Conservation (phyloP, 1,140 invertebrate species). For the Penaeus chinensis region DNA sequence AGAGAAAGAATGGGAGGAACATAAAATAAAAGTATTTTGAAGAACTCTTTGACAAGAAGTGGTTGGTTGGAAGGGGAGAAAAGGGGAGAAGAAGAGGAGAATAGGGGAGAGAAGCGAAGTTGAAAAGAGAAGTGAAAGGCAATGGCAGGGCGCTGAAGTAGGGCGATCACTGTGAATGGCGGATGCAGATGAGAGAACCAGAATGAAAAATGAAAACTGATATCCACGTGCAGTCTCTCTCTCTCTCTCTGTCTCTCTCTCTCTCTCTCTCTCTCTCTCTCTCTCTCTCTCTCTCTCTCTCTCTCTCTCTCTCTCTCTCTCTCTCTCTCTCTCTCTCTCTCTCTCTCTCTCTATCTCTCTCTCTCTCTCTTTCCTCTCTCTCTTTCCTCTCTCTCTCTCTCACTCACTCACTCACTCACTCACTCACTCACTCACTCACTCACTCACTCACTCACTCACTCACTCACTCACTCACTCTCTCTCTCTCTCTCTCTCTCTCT, state of each 20-base stretch:
- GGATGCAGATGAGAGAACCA: too few relatives aligned
- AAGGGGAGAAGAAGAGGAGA: too few relatives aligned
- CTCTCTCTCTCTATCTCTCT: background rate
- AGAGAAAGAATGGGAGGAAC: too few relatives aligned
- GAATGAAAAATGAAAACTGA: too few relatives aligned
- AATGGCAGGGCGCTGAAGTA: too few relatives aligned
- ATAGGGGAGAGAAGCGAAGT: too few relatives aligned
- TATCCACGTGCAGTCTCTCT: background rate
- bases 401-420: background rate
- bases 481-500: background rate
- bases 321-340: background rate
- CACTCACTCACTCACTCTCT: background rate
- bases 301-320: background rate
- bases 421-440: background rate
- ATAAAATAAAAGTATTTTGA: too few relatives aligned
- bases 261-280: too few relatives aligned
- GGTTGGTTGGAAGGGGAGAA: too few relatives aligned
- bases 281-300: constrained; percentile 5
- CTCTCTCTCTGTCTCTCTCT: background rate
- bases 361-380: background rate
- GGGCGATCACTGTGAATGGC: too few relatives aligned
- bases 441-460: background rate
- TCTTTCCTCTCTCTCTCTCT: background rate
- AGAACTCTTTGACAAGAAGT: too few relatives aligned
- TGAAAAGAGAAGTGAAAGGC: too few relatives aligned